phyloP scores from a whole-genome alignment of 2,888 invertebrate species.

The Cheilosia impressa region DNA sequence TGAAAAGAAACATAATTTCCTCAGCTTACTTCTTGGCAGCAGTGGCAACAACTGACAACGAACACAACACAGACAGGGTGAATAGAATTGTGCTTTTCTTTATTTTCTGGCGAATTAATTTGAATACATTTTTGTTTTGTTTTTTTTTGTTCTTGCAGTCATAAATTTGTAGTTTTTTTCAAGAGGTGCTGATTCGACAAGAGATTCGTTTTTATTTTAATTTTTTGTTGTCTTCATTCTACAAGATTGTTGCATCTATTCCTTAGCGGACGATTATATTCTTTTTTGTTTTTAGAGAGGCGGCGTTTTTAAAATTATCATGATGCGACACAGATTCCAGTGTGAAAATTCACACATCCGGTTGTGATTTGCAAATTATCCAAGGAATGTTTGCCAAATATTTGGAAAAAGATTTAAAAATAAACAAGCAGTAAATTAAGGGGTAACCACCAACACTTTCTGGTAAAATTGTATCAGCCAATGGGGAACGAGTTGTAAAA shows the following conservation, averaged over 20 bases:
- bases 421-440: conserved; percentile 1
- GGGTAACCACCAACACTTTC: too few relatives aligned
- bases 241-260: conserved; percentile 1
- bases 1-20: conserved; percentile 39
- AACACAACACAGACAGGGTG: conserved; percentile 9
- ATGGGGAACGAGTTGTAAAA: too few relatives aligned
- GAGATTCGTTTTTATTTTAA: conserved; percentile 24
- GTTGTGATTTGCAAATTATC: not conserved
- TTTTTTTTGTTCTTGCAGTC: conserved; percentile 3
- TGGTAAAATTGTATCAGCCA: too few relatives aligned
- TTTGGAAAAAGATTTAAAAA: conserved; percentile 24
- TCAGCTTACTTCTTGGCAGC: not conserved
- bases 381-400: conserved; percentile 21
- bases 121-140: conserved; percentile 44
- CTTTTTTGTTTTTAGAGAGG: conserved; percentile 7
- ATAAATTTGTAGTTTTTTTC: conserved; percentile 52
- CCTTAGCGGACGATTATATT: not conserved
- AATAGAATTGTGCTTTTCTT: conserved; percentile 31
- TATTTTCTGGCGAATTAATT: conserved; percentile 59
- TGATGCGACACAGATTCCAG: conserved; percentile 46
- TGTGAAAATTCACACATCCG: conserved; percentile 15
- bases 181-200: conserved; percentile 61
- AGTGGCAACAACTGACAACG: not conserved
- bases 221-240: not conserved
- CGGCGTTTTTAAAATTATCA: conserved; percentile 16